Base-by-base conservation (phyloP, 2,888 invertebrate genomes). In the Mycalesis mineus region DNA sequence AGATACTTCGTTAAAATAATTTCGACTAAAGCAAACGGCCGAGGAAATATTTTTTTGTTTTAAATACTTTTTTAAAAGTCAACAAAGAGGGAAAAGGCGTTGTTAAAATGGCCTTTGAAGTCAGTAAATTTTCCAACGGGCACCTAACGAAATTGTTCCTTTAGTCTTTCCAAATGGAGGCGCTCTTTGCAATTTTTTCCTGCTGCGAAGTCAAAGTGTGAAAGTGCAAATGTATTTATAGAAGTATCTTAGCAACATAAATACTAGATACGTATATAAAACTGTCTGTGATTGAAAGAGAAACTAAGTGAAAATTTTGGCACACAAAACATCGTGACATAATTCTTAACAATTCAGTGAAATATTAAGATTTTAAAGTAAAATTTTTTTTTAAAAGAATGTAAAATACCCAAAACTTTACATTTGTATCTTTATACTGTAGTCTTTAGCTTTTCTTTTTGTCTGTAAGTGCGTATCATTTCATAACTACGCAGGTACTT, bases 91-190 rank as follows among this genome's bases (percentile, higher is more conserved):
- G 77, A 77, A 75, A 78, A 77, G 75, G 77, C 78, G 77, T 76
- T 78, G 81, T 78, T 84, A 83, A 80, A 85, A 82, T 73, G 80
- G 74, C 80, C 83, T 88, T 88, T 88, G 86, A 87, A 84, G 82
- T 86, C 78, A 74, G 78, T 77, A 74, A 80, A 84, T 84, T 82
- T 76, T 86, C 71, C 81, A 81, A 74, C 80, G 81, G 78, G 80
- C 78, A 80, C 83, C 84, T 85, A 87, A 86, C 85, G 77, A 82
- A 85, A 86, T 86, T 87, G 83, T 86, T 85, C 85, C 82, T 85
- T 85, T 82, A 80, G 79, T 77, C 72, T 84, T 79, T 82, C 80
- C 82, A 82, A 86, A 84, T 78, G 82, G 77, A 76, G 74, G 71
- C 76, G 77, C 76, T 77, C 80, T 82, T 82, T 73, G 72, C 74